Evolutionary conservation across 2,797 vertebrate genomes (phyloP), one percentile per base, ranked within the genome.

Genomic region (Nannoperca australis): DNA sequence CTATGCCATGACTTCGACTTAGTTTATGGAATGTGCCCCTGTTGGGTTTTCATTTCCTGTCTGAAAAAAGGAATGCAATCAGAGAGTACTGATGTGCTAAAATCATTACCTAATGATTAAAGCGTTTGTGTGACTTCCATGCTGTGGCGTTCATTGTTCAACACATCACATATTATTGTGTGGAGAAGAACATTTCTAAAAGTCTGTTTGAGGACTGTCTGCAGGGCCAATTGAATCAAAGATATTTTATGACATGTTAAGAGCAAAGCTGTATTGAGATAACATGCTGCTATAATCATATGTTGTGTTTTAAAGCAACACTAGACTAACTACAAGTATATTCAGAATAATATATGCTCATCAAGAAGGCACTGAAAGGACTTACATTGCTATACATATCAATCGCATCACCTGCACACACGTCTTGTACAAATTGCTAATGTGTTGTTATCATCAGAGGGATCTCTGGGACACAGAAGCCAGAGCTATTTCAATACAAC

Each of bases 31-130:
- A 92, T 86, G 90, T 60, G 65, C 87, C 79, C 91, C 89, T 73
- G 91, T 91, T 92, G 92, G 82, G 82, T 90, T 89, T 91, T 91
- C 85, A 92, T 92, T 94, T 93, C 91, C 88, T 47, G 77, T 70
- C 87, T 89, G 81, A 85, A 86, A 90, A 88, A 84, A 84, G 85
- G 78, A 89, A 90, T 70, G 88, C 89, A 91, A 94, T 94, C 91
- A 92, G 82, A 92, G 82, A 77, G 89, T 22, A 63, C 81, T 82
- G 88, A 89, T 88, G 92, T 88, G 92, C 89, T 90, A 87, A 93
- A 93, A 93, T 91, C 90, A 93, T 93, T 92, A 93, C 70, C 89
- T 93, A 93, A 93, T 92, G 90, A 91, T 89, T 92, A 65, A 81
- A 90, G 85, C 71, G 89, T 91, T 92, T 90, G 86, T 91, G 62